phyloP scores from a whole-genome alignment of 2,888 invertebrate genomes.

The Eutolmus rufibarbis region DNA sequence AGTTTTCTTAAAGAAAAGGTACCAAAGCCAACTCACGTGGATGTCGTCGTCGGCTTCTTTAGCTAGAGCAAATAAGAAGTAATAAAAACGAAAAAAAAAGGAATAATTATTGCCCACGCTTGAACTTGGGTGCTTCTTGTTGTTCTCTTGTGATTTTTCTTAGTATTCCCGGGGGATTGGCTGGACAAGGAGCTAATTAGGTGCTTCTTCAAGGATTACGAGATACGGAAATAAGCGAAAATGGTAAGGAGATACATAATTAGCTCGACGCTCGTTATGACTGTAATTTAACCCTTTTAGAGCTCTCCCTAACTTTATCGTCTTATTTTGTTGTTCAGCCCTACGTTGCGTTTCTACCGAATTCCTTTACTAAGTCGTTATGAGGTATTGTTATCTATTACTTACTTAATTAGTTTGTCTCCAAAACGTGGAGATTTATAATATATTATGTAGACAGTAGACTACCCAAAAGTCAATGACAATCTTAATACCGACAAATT shows the following conservation, averaged over 20 bases:
- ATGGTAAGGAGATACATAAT: slow-evolving; percentile 13
- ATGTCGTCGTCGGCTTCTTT: not conserved
- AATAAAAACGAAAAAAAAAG: not conserved
- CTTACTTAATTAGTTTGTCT: not conserved
- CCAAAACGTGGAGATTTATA: not conserved
- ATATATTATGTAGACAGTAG: not conserved
- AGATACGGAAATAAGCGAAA: slow-evolving; percentile 14
- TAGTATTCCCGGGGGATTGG: not conserved
- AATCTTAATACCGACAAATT: not conserved
- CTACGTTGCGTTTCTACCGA: not conserved
- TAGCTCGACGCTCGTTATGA: not conserved
- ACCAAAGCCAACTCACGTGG: not conserved
- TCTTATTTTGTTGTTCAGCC: not conserved
- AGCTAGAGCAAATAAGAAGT: not conserved
- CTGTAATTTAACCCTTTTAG: not conserved
- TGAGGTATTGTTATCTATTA: not conserved
- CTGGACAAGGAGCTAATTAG: not conserved
- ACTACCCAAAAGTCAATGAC: not conserved
- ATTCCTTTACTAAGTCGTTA: not conserved
- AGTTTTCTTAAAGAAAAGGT: not conserved
- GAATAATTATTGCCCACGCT: not conserved
- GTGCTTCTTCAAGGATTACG: not conserved
- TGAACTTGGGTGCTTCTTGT: not conserved
- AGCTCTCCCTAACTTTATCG: not conserved
- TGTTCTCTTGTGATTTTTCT: not conserved